Evolutionary conservation across 2,888 invertebrate species (phyloP).

Genomic region (Tryphoninae sp.): DNA sequence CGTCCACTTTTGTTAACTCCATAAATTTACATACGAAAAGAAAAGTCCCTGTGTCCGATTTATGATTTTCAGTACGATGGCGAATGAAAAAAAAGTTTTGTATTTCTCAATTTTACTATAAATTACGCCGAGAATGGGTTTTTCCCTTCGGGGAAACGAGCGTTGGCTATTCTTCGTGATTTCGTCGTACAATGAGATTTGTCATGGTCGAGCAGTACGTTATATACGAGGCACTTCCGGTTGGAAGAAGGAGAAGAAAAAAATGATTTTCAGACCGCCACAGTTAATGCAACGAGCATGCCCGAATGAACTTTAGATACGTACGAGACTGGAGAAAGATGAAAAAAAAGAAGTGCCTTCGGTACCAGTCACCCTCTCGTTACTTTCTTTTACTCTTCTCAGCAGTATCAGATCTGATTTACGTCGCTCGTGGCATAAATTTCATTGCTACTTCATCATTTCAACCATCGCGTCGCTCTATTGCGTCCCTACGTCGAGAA

Average conservation of each 20-base stretch:
- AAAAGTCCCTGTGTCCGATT: slow-evolving; percentile 69
- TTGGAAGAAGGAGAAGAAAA: not conserved
- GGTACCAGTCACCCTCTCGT: slow-evolving; percentile 1
- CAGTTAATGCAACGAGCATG: slow-evolving; percentile 16
- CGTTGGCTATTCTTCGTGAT: not conserved
- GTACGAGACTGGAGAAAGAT: not conserved
- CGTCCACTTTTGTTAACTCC: slow-evolving; percentile 74
- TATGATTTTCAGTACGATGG: slow-evolving; percentile 70
- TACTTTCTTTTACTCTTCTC: not conserved
- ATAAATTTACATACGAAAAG: slow-evolving; percentile 78
- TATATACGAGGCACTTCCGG: slow-evolving; percentile 10
- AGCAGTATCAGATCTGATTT: too few species aligned
- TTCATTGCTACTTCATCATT: too few species aligned
- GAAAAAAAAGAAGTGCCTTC: slow-evolving; percentile 24
- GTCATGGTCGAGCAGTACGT: not conserved
- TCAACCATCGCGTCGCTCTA: too few species aligned
- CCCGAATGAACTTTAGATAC: slow-evolving; percentile 1
- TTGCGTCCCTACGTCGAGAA: too few species aligned
- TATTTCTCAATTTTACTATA: slow-evolving; percentile 44
- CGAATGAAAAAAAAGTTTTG: slow-evolving; percentile 9
- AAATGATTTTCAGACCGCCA: not conserved
- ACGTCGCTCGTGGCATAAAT: too few species aligned
- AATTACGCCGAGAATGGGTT: slow-evolving; percentile 14
- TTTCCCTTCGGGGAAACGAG: not conserved
- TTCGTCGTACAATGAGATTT: not conserved